These are phyloP conservation scores for Bos javanicus DNA, from an alignment of 2,113 vertebrate species.

Conservation along the genomic window DNA sequence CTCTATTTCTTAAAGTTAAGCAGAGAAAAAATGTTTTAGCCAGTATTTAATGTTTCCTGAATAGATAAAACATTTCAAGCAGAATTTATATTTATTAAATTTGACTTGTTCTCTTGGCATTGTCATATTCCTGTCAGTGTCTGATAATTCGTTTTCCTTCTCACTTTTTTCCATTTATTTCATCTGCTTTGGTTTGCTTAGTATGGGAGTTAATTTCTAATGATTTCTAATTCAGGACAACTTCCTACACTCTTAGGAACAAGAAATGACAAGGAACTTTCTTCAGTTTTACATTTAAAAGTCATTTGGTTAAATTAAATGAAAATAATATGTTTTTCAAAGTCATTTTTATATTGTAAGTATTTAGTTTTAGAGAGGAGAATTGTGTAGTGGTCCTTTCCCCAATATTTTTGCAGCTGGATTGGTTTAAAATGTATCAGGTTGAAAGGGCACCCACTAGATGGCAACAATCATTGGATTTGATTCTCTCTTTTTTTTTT, in stretches of 20 bases:
- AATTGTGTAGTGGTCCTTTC: not conserved
- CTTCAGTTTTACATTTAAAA: constrained; percentile 27
- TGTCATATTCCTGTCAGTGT: not conserved
- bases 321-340: not conserved
- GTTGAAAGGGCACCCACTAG: not conserved
- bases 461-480: not conserved
- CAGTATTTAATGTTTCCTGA: not conserved
- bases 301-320: not conserved
- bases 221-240: not conserved
- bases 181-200: not conserved
- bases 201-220: not conserved
- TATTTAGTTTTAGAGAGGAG: not conserved
- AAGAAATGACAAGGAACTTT: constrained; percentile 8
- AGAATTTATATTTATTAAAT: constrained; percentile 24
- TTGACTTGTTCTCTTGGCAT: not conserved
- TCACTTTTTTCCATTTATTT: not conserved
- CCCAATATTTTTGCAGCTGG: not conserved
- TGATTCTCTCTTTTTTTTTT: not conserved
- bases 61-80: not conserved
- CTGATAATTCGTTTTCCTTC: not conserved
- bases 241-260: not conserved
- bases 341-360: not conserved
- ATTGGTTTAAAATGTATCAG: not conserved
- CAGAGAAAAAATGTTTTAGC: not conserved
- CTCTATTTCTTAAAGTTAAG: not conserved